These are phyloP conservation scores for Paramuricea clavata DNA, from an alignment of 92 coral and sea anemone genomes.

Conservation along the genomic window DNA sequence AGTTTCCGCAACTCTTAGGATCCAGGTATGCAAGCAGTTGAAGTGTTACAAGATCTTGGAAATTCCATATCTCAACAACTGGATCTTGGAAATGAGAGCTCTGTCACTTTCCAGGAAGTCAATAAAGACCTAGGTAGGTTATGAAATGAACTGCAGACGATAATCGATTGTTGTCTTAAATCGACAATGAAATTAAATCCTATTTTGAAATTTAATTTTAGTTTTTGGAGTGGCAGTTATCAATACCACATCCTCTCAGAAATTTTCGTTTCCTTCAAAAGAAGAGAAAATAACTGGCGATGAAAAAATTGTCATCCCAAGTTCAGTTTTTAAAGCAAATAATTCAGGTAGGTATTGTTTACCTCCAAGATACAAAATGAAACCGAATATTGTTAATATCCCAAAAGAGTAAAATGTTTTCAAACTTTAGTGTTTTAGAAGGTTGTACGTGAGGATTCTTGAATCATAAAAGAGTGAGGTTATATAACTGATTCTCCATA, in stretches of 20 bases:
- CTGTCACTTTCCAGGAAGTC: slow-evolving; percentile 21
- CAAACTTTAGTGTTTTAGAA: too few relatives aligned
- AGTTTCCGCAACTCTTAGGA: neutral
- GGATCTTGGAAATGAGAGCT: slow-evolving; percentile 31
- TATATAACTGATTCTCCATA: too few relatives aligned
- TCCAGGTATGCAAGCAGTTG: slow-evolving; percentile 34
- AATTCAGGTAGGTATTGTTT: neutral
- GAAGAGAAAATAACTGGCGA: neutral
- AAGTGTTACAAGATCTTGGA: slow-evolving; percentile 34
- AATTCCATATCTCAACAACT: slow-evolving; percentile 21
- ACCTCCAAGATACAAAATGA: too few relatives aligned
- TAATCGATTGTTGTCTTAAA: neutral
- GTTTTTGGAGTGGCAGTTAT: slow-evolving; percentile 42
- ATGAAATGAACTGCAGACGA: neutral
- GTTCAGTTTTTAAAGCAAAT: slow-evolving; percentile 19
- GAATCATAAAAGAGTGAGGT: too few relatives aligned
- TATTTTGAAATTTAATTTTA: neutral
- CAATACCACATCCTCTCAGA: slow-evolving; percentile 5
- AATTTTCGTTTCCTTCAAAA: slow-evolving; percentile 13
- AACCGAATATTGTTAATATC: too few relatives aligned
- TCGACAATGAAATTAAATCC: too few relatives aligned
- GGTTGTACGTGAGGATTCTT: too few relatives aligned
- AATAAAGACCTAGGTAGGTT: slow-evolving; percentile 15
- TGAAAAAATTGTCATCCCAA: slow-evolving; percentile 35
- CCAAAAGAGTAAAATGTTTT: too few relatives aligned